Conservation (phyloP, 2,113 vertebrate genomes). For the Arothron firmamentum region DNA sequence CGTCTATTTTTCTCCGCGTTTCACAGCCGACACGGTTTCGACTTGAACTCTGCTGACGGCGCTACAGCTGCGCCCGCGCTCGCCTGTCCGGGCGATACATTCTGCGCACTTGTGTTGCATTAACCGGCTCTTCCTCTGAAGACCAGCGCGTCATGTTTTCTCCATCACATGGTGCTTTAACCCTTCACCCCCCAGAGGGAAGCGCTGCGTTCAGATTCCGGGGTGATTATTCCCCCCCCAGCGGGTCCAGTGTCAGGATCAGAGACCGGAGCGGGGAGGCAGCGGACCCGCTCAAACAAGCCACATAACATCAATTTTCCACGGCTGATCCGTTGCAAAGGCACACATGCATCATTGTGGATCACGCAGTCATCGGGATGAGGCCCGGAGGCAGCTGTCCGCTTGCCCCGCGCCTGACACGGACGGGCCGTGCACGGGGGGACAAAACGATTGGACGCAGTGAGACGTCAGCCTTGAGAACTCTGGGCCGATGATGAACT, state of each 20-base stretch:
- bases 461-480: conserved; percentile 31
- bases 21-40: conserved; percentile 10
- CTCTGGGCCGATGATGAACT: conserved; percentile 42
- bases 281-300: conserved; percentile 56
- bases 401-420: conserved; percentile 55
- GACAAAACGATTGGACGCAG: conserved; percentile 67
- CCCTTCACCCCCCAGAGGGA: conserved; percentile 25
- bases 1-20: background rate
- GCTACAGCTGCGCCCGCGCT: conserved; percentile 18
- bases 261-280: conserved; percentile 36
- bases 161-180: conserved; percentile 15
- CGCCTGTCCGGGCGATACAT: conserved; percentile 8
- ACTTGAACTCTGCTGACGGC: conserved; percentile 17
- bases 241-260: conserved; percentile 57
- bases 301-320: conserved; percentile 47
- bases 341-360: conserved; percentile 29
- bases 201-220: conserved; percentile 46
- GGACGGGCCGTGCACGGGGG: conserved; percentile 49
- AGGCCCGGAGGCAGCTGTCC: conserved; percentile 53
- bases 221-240: conserved; percentile 44
- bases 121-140: conserved; percentile 9
- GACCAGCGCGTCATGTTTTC: conserved; percentile 15
- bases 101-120: conserved; percentile 10
- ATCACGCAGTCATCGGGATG: conserved; percentile 23
- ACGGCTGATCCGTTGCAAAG: conserved; percentile 51